Conservation (phyloP, 2,888 invertebrate genomes). For the Ganaspis brasiliensis region DNA sequence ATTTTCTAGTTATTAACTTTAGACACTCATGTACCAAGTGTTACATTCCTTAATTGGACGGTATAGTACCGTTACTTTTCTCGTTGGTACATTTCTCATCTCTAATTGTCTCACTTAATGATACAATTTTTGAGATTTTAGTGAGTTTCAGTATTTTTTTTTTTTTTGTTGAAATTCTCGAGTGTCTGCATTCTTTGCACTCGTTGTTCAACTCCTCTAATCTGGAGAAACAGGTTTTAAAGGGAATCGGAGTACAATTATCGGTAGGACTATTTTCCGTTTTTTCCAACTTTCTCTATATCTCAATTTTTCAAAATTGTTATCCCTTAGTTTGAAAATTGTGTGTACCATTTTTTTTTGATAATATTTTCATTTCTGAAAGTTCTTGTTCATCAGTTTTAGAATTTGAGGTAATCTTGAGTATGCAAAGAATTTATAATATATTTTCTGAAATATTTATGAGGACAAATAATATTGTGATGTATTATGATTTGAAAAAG, state of each 20-base stretch:
- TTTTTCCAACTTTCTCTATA: neutral
- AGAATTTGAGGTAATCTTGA: too few species aligned
- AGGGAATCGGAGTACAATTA: constrained; percentile 8
- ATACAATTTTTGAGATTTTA: constrained; percentile 23
- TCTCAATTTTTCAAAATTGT: neutral
- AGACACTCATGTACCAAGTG: constrained; percentile 40
- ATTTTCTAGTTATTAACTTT: constrained; percentile 18
- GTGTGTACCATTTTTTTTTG: too few species aligned
- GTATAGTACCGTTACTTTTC: constrained; percentile 41
- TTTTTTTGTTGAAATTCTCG: neutral
- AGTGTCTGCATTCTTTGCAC: neutral
- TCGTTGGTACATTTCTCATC: constrained; percentile 34
- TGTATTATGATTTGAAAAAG: too few species aligned
- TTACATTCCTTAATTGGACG: constrained; percentile 39
- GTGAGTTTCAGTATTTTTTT: constrained; percentile 18
- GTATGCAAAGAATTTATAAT: too few species aligned
- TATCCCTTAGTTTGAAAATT: too few species aligned
- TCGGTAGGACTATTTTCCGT: constrained; percentile 10
- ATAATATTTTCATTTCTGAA: too few species aligned
- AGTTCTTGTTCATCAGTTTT: too few species aligned
- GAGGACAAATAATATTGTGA: too few species aligned
- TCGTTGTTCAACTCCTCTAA: neutral
- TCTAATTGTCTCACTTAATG: constrained; percentile 36
- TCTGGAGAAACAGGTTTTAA: constrained; percentile 5
- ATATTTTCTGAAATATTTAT: too few species aligned